Evolutionary conservation across 2,888 invertebrate species (phyloP).

Genomic region (Tetropium fuscum): DNA sequence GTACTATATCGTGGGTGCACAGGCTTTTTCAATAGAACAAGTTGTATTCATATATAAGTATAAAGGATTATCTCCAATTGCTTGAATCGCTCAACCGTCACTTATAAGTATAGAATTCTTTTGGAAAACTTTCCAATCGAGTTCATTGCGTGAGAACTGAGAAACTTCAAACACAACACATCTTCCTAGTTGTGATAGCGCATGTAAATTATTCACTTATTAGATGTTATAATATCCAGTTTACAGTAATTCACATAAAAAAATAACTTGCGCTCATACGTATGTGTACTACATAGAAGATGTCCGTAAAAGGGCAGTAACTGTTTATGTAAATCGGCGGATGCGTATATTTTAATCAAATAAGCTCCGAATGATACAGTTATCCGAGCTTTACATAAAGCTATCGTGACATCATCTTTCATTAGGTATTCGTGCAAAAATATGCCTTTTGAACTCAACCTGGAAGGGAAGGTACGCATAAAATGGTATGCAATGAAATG

Average conservation of each 20-base stretch:
- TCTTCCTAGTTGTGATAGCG: neutral
- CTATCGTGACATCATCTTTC: slow-evolving; percentile 20
- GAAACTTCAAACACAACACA: neutral
- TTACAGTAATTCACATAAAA: slow-evolving; percentile 19
- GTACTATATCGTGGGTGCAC: no score
- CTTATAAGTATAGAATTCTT: neutral
- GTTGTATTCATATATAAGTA: no score
- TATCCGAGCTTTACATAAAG: slow-evolving; percentile 14
- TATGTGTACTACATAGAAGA: neutral
- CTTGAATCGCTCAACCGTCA: neutral
- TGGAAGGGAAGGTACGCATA: slow-evolving; percentile 8
- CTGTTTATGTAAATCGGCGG: slow-evolving; percentile 11
- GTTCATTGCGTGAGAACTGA: slow-evolving; percentile 15
- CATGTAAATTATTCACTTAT: slow-evolving; percentile 11
- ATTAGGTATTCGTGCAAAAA: slow-evolving; percentile 11
- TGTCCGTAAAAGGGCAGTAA: slow-evolving; percentile 21
- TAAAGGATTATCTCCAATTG: neutral
- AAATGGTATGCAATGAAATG: neutral
- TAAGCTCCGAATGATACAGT: slow-evolving; percentile 21
- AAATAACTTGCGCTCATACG: slow-evolving; percentile 13
- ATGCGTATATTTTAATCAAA: slow-evolving; percentile 18
- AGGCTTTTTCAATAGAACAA: no score
- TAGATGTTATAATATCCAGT: slow-evolving; percentile 15
- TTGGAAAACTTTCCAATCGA: neutral
- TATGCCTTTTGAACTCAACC: slow-evolving; percentile 9